A percentile compares a stretch with the other conserved stretches of the same genome.
Evolutionary conservation across 1,140 invertebrate species (phyloP).

Genomic region (Zaprionus nigranus): DNA sequence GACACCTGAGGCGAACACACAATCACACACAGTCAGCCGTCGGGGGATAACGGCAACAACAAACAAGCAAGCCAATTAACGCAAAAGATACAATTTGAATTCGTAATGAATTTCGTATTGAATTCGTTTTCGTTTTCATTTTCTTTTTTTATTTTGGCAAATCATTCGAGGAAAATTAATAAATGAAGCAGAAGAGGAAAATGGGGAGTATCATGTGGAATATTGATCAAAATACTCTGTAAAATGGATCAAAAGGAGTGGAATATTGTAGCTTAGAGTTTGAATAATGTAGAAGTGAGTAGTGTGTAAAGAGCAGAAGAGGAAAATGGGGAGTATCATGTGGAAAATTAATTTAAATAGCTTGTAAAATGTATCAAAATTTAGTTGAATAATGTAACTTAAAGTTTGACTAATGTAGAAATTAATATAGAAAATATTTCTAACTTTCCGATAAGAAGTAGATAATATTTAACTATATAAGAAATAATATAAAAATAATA

Average conservation of each 20-base stretch:
- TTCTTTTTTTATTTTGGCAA: slow-evolving; percentile 17
- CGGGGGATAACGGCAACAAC: slow-evolving; percentile 50
- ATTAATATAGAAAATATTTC: no score
- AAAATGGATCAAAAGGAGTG: background rate
- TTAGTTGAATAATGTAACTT: no score
- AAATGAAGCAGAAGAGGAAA: slow-evolving; percentile 1
- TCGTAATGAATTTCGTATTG: slow-evolving; percentile 55
- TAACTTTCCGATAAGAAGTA: no score
- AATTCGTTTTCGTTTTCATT: background rate
- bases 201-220: background rate
- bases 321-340: no score
- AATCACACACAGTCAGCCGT: slow-evolving; percentile 21
- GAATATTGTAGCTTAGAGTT: background rate
- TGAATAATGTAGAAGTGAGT: no score
- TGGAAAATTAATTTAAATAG: no score
- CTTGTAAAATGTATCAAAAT: no score
- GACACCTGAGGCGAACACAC: slow-evolving; percentile 69
- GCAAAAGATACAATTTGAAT: slow-evolving; percentile 78
- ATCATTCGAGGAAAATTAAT: slow-evolving; percentile 12
- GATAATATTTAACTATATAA: no score
- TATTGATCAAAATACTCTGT: background rate
- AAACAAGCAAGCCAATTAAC: slow-evolving; percentile 81
- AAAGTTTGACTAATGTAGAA: no score
- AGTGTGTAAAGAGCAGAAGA: no score
- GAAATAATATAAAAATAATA: no score